Base-by-base conservation (phyloP, 2,888 invertebrate species). In the Dorcus hopei region DNA sequence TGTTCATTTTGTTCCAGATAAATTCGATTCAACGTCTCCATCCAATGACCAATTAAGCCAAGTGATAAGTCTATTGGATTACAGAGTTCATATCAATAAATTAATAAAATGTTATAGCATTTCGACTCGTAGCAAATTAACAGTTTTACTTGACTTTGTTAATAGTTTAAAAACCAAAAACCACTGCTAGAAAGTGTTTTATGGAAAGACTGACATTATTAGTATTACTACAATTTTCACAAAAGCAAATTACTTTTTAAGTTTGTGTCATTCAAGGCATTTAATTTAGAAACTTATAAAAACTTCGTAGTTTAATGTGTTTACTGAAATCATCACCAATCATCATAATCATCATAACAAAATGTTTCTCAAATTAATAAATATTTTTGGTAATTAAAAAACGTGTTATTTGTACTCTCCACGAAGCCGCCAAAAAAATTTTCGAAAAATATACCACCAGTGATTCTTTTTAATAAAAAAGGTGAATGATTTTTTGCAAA, bases 51-150 rank as follows among this genome's bases (percentile, higher is more conserved):
- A 64, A 52, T 48, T 48, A 43, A 40, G 57, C 42, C 54, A 62
- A 51, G 52, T 61, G 38, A 53, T 52, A 43, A 40, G 56, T 38
- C 57, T 67, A 14, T 48, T 64, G 23, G 51, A 64, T 33, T 53
- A 59, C 19, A 59, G 59, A 6, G 51, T 61, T 33, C 26, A 33
- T 6, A 7, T 33, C 4, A 40, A 59, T 42, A 63, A 62, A 49
- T 49, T 67, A 38, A 33, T 38, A 9, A 53, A 49, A 16, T 67
- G 67, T 54, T 64, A 47, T 48, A n/a, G 23, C 3, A 55, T 54
- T 50, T 14, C n/a, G 19, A 26, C 19, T 47, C 4, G 2, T 14
- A 11, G 47, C 26, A 47, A 47, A n/a, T n/a, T 23, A 2, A 47
- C 47, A 16, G n/a, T 26, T 47, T 16, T 47, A n/a, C 11, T 9